Percentiles rank a stretch among this genome's conserved stretches.
These are phyloP conservation scores for Pygoscelis adeliae DNA, from an alignment of 2,113 vertebrate genomes.

Conservation along the genomic window DNA sequence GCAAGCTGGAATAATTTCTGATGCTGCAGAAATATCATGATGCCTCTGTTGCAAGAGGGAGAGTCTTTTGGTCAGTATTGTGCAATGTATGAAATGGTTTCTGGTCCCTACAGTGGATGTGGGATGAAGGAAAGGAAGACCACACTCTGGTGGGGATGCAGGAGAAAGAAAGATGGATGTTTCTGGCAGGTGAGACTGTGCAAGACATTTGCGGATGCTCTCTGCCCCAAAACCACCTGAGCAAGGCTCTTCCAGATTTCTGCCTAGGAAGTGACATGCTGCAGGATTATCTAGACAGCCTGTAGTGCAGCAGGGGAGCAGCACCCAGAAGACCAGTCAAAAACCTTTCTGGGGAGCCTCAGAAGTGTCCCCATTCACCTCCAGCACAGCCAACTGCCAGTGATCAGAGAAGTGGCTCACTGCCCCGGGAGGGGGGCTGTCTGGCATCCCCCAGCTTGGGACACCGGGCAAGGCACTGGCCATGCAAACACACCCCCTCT, in stretches of 20 bases:
- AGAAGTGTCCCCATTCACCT: neutral
- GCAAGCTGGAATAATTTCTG: neutral
- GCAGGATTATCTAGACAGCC: neutral
- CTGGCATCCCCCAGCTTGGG: neutral
- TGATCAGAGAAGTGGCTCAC: neutral
- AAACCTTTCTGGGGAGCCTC: neutral
- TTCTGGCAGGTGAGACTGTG: neutral
- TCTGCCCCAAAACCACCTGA: neutral
- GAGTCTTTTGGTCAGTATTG: neutral
- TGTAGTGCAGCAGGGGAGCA: neutral
- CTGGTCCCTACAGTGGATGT: neutral
- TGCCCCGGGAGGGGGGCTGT: accelerated
- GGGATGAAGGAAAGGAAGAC: neutral
- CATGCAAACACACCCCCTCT: neutral
- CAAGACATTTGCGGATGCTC: neutral
- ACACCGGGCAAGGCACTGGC: neutral
- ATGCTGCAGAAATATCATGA: neutral
- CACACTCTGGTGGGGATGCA: accelerated
- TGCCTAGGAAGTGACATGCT: neutral
- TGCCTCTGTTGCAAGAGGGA: neutral
- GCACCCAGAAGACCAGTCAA: neutral
- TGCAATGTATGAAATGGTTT: neutral
- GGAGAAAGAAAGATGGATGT: neutral
- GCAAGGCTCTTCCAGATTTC: neutral
- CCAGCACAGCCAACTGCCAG: neutral